Conservation (phyloP, 2,113 vertebrate species). For the Crotalus helleri region DNA sequence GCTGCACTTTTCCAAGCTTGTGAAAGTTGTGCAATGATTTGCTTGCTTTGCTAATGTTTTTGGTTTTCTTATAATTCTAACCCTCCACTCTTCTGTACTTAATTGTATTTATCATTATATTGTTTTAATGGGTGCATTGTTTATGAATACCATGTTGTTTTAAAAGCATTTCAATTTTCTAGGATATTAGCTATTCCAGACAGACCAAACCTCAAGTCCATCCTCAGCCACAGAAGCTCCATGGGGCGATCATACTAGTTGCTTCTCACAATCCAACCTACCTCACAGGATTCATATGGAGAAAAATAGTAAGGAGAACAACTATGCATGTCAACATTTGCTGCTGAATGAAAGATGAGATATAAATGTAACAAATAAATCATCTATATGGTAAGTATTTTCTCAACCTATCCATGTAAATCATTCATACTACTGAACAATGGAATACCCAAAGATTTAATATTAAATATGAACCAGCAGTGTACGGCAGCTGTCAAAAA, state of each 20-base stretch:
- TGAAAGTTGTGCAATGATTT: not conserved
- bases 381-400: not conserved
- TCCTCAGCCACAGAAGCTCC: not conserved
- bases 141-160: not conserved
- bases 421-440: not conserved
- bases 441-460: not conserved
- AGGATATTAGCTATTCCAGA: not conserved
- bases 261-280: not conserved
- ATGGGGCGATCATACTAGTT: not conserved
- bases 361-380: not conserved
- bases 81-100: not conserved
- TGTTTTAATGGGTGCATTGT: not conserved
- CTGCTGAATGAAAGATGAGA: not conserved
- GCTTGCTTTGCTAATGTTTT: not conserved
- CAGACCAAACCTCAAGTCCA: not conserved
- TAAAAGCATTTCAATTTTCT: not conserved
- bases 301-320: not conserved
- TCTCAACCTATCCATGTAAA: not conserved
- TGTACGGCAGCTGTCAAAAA: no score
- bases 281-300: not conserved
- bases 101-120: not conserved
- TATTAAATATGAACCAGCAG: no score
- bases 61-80: not conserved
- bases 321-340: not conserved
- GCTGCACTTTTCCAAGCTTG: not conserved